phyloP scores from a whole-genome alignment of 2,797 vertebrate species.

The Psittacula derbiana region DNA sequence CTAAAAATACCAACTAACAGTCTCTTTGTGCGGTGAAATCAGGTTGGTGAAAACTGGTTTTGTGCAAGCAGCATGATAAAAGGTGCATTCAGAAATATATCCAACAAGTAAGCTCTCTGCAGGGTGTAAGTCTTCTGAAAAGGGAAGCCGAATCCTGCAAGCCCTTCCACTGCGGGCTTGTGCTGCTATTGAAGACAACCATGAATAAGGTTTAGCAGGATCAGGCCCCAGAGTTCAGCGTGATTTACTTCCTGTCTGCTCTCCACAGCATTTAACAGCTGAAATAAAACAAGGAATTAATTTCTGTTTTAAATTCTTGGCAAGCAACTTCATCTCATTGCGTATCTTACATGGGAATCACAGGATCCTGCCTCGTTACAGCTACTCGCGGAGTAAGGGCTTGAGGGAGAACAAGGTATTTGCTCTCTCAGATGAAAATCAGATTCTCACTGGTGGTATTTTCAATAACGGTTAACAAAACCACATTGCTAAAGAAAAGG shows the following conservation, averaged over 20 bases:
- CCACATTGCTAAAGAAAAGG: conserved; percentile 9
- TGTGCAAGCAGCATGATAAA: conserved; percentile 56
- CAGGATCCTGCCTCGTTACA: conserved; percentile 12
- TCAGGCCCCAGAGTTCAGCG: conserved; percentile 44
- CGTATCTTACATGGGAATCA: conserved; percentile 43
- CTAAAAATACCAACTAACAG: conserved; percentile 27
- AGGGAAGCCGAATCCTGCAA: conserved; percentile 46
- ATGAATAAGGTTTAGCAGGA: conserved; percentile 47
- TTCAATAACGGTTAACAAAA: conserved; percentile 49
- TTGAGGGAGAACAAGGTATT: conserved; percentile 14
- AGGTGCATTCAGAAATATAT: conserved; percentile 58
- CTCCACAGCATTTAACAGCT: neutral
- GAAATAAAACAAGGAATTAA: conserved; percentile 50
- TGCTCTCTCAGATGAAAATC: conserved; percentile 39
- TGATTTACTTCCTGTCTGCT: conserved; percentile 47
- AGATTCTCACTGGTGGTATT: neutral
- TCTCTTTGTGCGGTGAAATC: conserved; percentile 38
- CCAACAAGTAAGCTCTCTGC: conserved; percentile 55
- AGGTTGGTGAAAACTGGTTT: conserved; percentile 54
- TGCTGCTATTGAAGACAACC: conserved; percentile 30
- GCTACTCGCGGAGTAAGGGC: neutral
- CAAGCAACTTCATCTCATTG: conserved; percentile 54
- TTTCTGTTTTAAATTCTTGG: conserved; percentile 58
- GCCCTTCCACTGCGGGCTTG: neutral
- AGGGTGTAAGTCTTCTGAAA: conserved; percentile 61